Percentiles rank a stretch among this genome's conserved stretches.
These are phyloP conservation scores for Drosophila pruinosa DNA, from an alignment of 1,140 invertebrate species.

Conservation along the genomic window DNA sequence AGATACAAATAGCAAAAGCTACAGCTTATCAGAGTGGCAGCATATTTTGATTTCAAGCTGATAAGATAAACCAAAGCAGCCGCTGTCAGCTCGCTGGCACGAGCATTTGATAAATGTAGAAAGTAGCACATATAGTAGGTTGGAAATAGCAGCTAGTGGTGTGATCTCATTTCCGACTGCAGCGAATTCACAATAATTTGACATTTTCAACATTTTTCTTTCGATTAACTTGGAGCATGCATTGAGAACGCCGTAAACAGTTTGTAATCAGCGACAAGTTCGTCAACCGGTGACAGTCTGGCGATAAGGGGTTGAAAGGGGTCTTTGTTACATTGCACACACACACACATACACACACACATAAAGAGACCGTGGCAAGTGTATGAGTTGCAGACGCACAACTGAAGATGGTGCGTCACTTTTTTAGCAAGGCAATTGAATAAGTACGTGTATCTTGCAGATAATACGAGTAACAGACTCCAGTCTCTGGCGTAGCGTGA, in stretches of 20 bases:
- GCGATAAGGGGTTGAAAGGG: not conserved
- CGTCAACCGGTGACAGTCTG: constrained; percentile 4
- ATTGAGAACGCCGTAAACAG: not conserved
- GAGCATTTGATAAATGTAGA: not conserved
- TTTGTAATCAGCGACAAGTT: not conserved
- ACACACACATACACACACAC: not conserved
- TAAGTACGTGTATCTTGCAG: constrained; percentile 29
- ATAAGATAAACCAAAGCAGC: constrained; percentile 20
- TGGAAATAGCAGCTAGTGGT: not conserved
- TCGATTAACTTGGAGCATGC: not conserved
- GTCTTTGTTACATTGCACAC: constrained; percentile 2
- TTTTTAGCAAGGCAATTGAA: constrained; percentile 38
- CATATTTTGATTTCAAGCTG: not conserved
- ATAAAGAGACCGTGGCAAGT: not conserved
- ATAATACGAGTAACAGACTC: constrained; percentile 39
- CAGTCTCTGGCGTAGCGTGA: constrained; percentile 26
- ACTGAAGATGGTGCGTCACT: constrained; percentile 36
- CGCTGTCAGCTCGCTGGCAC: constrained; percentile 2
- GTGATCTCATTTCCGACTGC: constrained; percentile 29
- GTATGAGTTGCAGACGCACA: not conserved
- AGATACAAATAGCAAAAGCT: not conserved
- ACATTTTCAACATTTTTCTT: constrained; percentile 6
- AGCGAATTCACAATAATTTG: constrained; percentile 41
- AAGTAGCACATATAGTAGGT: not conserved
- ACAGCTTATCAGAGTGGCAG: constrained; percentile 11